A percentile compares a stretch with the other conserved stretches of the same genome.
Conservation (phyloP, 2,113 vertebrate genomes). For the Myotis davidii region DNA sequence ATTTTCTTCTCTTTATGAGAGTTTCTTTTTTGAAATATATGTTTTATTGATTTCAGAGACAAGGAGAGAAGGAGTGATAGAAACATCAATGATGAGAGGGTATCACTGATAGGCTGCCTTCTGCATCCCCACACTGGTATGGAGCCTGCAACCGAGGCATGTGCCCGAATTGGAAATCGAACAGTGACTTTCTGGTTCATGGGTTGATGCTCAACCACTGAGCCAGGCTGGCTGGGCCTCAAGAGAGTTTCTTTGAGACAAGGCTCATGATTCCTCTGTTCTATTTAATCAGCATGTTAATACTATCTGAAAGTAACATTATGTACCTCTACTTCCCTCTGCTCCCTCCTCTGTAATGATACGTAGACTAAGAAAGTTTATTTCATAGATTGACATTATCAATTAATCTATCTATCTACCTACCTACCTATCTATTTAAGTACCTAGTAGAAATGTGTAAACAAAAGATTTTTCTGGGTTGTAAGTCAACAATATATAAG, state of each 20-base stretch:
- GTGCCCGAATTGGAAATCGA: no score
- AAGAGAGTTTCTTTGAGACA: slow-evolving; percentile 75
- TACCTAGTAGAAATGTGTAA: slow-evolving; percentile 70
- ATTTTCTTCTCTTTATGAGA: slow-evolving; percentile 69
- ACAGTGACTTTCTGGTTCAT: no score
- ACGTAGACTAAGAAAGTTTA: slow-evolving; percentile 70
- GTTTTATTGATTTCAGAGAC: no score
- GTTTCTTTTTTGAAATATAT: slow-evolving; percentile 44
- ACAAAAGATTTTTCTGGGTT: slow-evolving; percentile 68
- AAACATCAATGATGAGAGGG: no score
- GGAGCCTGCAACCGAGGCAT: no score
- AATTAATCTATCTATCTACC: slow-evolving; percentile 68
- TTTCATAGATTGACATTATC: slow-evolving; percentile 76
- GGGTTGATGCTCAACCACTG: no score
- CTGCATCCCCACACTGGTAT: no score
- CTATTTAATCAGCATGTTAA: slow-evolving; percentile 79
- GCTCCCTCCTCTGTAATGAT: slow-evolving; percentile 62
- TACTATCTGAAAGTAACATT: slow-evolving; percentile 73
- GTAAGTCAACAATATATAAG: not conserved
- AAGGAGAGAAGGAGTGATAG: no score
- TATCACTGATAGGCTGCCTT: no score
- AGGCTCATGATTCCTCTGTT: slow-evolving; percentile 77
- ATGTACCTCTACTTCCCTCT: slow-evolving; percentile 68
- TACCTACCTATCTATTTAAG: slow-evolving; percentile 54
- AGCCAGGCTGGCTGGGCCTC: not conserved